Evolutionary conservation across 2,113 vertebrate genomes (phyloP).

Genomic region (Mola mola): DNA sequence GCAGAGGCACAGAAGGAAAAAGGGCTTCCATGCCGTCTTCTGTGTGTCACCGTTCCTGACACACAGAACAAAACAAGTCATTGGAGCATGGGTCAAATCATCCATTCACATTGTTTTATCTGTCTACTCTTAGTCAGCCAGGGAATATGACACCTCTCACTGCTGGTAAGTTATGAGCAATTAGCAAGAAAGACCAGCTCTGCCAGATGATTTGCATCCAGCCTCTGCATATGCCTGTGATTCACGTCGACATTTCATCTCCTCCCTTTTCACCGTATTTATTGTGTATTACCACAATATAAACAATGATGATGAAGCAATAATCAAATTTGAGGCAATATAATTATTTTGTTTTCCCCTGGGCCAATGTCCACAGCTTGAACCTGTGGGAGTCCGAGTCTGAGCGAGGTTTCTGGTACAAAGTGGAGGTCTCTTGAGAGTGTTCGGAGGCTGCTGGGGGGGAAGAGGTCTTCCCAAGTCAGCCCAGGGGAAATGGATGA

Average conservation of each 20-base stretch:
- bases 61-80: slow-evolving; percentile 75
- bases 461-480: slow-evolving; percentile 64
- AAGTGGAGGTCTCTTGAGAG: slow-evolving; percentile 65
- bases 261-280: slow-evolving; percentile 79
- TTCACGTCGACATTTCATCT: slow-evolving; percentile 82
- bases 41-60: slow-evolving; percentile 71
- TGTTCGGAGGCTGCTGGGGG: slow-evolving; percentile 51
- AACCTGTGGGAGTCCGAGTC: slow-evolving; percentile 79
- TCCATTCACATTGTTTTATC: slow-evolving; percentile 68
- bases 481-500: slow-evolving; percentile 80
- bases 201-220: slow-evolving; percentile 79
- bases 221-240: slow-evolving; percentile 79
- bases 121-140: slow-evolving; percentile 64
- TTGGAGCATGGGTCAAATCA: slow-evolving; percentile 70
- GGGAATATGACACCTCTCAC: slow-evolving; percentile 58
- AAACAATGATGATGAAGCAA: slow-evolving; percentile 80
- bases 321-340: slow-evolving; percentile 76
- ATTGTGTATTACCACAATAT: slow-evolving; percentile 80
- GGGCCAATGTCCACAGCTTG: slow-evolving; percentile 76
- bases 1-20: slow-evolving; percentile 25
- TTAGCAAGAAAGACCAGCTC: slow-evolving; percentile 75
- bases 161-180: slow-evolving; percentile 76
- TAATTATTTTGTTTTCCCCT: slow-evolving; percentile 64
- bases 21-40: slow-evolving; percentile 54
- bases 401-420: slow-evolving; percentile 62